Conservation (phyloP, 2,113 vertebrate species). For the Fulica atra region DNA sequence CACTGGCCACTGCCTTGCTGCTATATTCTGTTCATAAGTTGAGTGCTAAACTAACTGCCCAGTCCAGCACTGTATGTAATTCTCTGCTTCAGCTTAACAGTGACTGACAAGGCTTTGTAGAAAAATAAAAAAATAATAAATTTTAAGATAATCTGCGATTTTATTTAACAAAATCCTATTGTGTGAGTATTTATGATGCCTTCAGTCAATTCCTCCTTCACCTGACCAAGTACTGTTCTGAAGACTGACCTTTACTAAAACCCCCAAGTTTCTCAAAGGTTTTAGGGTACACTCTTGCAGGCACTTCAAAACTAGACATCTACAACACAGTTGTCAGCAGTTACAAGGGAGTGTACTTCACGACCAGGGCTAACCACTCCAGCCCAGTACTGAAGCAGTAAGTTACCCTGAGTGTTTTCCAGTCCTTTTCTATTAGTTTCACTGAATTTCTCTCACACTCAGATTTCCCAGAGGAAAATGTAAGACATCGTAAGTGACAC, state of each 20-base stretch:
- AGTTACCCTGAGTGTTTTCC: rapidly evolving
- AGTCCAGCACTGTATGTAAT: not conserved
- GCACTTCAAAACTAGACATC: not conserved
- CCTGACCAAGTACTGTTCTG: rapidly evolving
- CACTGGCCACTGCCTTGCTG: not conserved
- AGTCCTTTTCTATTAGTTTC: not conserved
- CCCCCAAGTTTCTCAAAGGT: not conserved
- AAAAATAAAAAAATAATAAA: not conserved
- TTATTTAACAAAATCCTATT: not conserved
- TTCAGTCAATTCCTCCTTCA: not conserved
- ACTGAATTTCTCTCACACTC: not conserved
- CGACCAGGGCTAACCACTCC: not conserved
- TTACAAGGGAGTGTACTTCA: not conserved
- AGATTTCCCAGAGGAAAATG: not conserved
- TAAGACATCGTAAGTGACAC: not conserved
- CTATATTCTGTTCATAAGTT: not conserved
- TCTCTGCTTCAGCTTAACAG: not conserved
- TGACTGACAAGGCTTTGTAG: rapidly evolving
- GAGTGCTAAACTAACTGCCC: not conserved
- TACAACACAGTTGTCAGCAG: not conserved
- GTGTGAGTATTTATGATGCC: rapidly evolving
- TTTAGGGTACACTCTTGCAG: not conserved
- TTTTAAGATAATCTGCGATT: not conserved
- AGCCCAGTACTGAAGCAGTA: not conserved
- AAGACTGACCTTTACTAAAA: not conserved